Base-by-base conservation (phyloP, 1,140 invertebrate genomes). In the Neelides sp. region DNA sequence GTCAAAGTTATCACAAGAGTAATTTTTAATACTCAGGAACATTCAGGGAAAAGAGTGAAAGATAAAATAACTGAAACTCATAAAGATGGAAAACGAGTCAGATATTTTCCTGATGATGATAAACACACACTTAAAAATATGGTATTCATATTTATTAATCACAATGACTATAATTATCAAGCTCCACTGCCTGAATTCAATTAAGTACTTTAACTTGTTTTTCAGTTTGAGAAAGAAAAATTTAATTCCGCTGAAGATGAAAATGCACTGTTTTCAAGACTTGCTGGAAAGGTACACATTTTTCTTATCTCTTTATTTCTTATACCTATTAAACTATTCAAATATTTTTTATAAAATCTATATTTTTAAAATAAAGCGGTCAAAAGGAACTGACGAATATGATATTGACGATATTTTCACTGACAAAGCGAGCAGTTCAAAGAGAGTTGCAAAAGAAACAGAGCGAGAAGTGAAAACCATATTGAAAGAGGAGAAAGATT, bases 91-190 rank as follows among this genome's bases (percentile, higher is more conserved):
- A 71, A 88, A 63, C 74, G 88, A 59, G 71, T 79, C 13, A 75
- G 80, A 48, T 92, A 93, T 69, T 94, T 90, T 73, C 76, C 81
- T 32, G 87, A 94, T 71, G 89, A 94, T 73, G 86, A 93, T 64
- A 82, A 82, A 66, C 82, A 85, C 69, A 79, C 83, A 35, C 75
- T 95, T 12, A 76, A 84, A 66, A 73, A 87, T 65, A 83, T 95
- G 82, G 84, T 86, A 73, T 34, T 1, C 28, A 39, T 47, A 35
- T 7, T 7, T 7, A 5, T 20, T 7, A 17, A 4, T 30, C 19
- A 4, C 13, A 20, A 34, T 50, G 34, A 13, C 32, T 27, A 5
- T 27, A 35, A 22, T 27, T 35, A 12, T 13, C 39, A 45, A 15
- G 19, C 27, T 45, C 46, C 20, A 13, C 27, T 45, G 20, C 13